These are phyloP conservation scores for Bemisia tabaci DNA, from an alignment of 1,140 invertebrate genomes.

Conservation along the genomic window DNA sequence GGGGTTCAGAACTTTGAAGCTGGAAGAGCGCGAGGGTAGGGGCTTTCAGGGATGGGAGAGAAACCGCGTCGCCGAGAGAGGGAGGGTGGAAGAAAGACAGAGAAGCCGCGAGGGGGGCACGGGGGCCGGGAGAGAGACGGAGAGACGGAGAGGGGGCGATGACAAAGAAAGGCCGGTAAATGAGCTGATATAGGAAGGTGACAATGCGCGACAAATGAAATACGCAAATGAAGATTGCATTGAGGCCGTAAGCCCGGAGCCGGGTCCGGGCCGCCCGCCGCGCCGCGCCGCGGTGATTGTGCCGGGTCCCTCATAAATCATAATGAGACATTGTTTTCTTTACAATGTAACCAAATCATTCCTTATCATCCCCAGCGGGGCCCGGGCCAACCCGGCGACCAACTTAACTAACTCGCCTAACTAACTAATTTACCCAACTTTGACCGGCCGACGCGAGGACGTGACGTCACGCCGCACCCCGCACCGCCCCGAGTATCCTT, in stretches of 20 bases:
- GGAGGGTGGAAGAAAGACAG: constrained; percentile 1
- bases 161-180: neutral
- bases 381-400: neutral
- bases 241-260: neutral
- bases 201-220: constrained; percentile 1
- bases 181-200: neutral
- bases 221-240: constrained; percentile 1
- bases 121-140: constrained; percentile 6
- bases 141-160: constrained; percentile 8
- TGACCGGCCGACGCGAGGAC: neutral
- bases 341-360: neutral
- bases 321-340: neutral
- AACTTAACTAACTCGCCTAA: neutral
- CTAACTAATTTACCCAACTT: neutral
- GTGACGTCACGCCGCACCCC: neutral
- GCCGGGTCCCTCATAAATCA: neutral
- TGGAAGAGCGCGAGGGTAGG: neutral
- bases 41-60: too few species aligned
- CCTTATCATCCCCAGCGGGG: neutral
- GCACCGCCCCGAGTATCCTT: too few species aligned
- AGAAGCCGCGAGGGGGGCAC: constrained; percentile 4
- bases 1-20: too few species aligned
- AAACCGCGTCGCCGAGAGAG: neutral
- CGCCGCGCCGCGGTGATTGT: neutral
- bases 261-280: too few species aligned